Base-by-base conservation (phyloP, 1,140 invertebrate genomes). In the Latrodectus geometricus region DNA sequence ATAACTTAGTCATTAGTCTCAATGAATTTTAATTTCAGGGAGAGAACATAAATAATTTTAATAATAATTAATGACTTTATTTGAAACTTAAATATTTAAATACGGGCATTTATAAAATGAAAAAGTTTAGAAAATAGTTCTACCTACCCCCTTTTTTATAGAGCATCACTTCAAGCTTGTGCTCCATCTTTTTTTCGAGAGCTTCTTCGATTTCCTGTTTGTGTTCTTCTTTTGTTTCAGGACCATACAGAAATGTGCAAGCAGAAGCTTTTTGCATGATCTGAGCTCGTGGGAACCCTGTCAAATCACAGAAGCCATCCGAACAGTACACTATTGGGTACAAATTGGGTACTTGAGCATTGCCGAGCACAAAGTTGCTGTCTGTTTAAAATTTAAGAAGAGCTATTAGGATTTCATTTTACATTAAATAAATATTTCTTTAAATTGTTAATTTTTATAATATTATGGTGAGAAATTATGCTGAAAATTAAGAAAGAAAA, bases 281-380 rank as follows among this genome's bases (percentile, higher is more conserved):
- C 92, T 98, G 97, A 65, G 97, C 97, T 88, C 97, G 93, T 86
- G 96, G 93, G 92, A 95, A 98, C 87, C 97, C 97, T 84, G 97
- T 98, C 92, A 99, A 94, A 92, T 98, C 97, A 91, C 97, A 98
- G 93, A 99, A 99, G 76, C 97, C 97, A 94, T 99, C 97, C 7
- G 97, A 98, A 92, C 97, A 99, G 92, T 99, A 99, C 87, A 99
- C 97, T 92, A 99, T 98, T 88, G 97, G 97, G 93, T 96, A 97
- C 49, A 94, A 91, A 86, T 89, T 87, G 87, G 95, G 94, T 88
- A 98, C 97, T 92, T 98, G 97, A 86, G 97, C 97, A 93, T 98
- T 98, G 89, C 97, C 97, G 91, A 99, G 93, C 89, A 99, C 97
- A 92, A 99, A 99, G 93, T 98, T 99, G 93, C 97, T 98, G 92